Percentiles rank a stretch among this genome's conserved stretches.
phyloP scores from a whole-genome alignment of 2,797 vertebrate genomes.

The Distichodus sexfasciatus region DNA sequence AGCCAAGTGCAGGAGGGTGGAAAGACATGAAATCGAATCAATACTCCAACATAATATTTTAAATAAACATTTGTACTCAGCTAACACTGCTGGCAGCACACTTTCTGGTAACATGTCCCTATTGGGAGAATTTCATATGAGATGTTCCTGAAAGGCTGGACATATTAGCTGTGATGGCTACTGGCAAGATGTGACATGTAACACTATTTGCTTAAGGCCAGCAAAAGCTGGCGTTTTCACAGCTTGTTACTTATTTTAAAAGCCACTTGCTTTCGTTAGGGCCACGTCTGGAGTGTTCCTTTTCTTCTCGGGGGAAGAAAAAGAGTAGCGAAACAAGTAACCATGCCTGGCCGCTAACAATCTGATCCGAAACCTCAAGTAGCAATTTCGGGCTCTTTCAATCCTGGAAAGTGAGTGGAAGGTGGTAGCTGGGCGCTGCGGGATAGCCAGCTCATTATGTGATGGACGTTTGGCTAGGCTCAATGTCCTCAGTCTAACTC shows the following conservation, averaged over 20 bases:
- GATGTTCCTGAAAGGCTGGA: conserved; percentile 60
- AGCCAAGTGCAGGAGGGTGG: conserved; percentile 57
- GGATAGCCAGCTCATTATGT: not conserved
- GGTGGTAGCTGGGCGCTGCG: not conserved
- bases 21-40: conserved; percentile 76
- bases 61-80: conserved; percentile 79
- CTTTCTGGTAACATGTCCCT: conserved; percentile 67
- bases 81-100: conserved; percentile 71
- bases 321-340: conserved; percentile 25
- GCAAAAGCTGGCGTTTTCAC: conserved; percentile 50
- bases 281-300: conserved; percentile 17
- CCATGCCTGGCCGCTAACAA: conserved; percentile 11
- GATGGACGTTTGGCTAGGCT: conserved; percentile 5
- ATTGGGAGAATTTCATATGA: conserved; percentile 71
- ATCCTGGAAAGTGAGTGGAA: conserved; percentile 7
- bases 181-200: conserved; percentile 72
- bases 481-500: conserved; percentile 10
- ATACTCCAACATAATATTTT: conserved; percentile 77
- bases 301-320: conserved; percentile 26
- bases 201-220: conserved; percentile 66
- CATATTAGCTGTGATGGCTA: conserved; percentile 68
- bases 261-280: conserved; percentile 25
- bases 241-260: conserved; percentile 55
- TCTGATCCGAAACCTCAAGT: conserved; percentile 14
- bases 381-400: not conserved